Evolutionary conservation across 2,113 vertebrate species (phyloP), one percentile per base, ranked within the genome.

Genomic region (Elanoides forficatus): DNA sequence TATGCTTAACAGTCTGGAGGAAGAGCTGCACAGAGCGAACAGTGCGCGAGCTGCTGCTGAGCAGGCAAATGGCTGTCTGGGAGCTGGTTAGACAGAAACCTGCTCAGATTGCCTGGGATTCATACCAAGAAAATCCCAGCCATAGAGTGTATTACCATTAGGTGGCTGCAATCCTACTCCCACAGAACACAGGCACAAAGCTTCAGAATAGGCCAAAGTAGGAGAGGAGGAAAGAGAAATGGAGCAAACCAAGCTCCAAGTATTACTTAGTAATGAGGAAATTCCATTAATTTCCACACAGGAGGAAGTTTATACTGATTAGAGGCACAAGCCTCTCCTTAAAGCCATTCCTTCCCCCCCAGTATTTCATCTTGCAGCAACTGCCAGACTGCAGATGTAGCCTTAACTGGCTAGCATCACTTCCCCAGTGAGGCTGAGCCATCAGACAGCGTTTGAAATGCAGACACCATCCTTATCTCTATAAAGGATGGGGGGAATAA

Each of bases 371-470:
- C 53, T 88, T 67, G 63, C 53, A 96, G 81, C 30, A 45, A 79
- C 53, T 89, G 73, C 73, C 89, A 89, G 88, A 36, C 81, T 70
- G 89, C 91, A 97, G 91, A 94, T 89, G 91, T 80, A 89, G 73
- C 88, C 86, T 85, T 52, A 79, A 18, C 12, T 13, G 80, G 29
- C 76, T 50, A 88, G 29, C 32, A 6, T 86, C 75, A 5, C 50
- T 80, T 50, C 73, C 30, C 10, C 30, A 80, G 63, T 11, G 6
- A 90, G 78, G 56, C 76, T 75, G 50, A 97, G 86, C 83, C 83
- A 79, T 58, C 48, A 89, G 72, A 45, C 72, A 70, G 11, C 4
- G 8, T 32, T 84, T 90, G 89, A 95, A 93, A 95, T 76, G 70
- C 94, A 87, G 86, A 87, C 81, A 58, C 78, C 19, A 65, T 75